Conservation (phyloP, 2,113 vertebrate genomes). For the Baryphthengus martii region DNA sequence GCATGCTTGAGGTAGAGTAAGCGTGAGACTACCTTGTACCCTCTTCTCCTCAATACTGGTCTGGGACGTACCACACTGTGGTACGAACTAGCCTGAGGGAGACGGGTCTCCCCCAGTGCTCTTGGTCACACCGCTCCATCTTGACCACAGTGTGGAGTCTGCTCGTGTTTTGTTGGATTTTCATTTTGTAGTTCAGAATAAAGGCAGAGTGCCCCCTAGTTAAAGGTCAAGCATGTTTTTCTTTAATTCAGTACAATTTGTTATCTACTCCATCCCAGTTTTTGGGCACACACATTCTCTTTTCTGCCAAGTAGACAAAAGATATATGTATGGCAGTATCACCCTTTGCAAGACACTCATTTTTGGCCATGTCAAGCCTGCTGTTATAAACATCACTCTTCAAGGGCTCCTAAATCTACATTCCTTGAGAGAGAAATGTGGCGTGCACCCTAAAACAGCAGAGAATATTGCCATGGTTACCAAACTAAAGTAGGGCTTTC, state of each 20-base stretch:
- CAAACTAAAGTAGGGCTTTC: not conserved
- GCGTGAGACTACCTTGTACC: not conserved
- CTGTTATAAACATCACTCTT: not conserved
- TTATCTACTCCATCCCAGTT: not conserved
- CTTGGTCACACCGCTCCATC: fast-evolving
- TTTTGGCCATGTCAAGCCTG: not conserved
- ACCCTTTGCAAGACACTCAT: not conserved
- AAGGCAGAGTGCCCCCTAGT: not conserved
- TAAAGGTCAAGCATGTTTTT: not conserved
- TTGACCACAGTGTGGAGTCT: not conserved
- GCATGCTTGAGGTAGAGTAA: not conserved
- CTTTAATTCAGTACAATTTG: not conserved
- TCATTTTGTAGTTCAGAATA: not conserved
- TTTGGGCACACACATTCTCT: not conserved
- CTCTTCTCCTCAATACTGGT: not conserved
- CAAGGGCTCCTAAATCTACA: not conserved
- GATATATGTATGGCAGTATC: not conserved
- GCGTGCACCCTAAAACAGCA: not conserved
- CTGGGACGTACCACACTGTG: fast-evolving
- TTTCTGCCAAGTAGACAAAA: not conserved
- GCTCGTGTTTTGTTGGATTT: not conserved
- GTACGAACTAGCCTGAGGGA: not conserved
- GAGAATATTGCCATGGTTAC: not conserved
- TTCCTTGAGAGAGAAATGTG: not conserved
- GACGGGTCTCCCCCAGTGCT: not conserved